Conservation (phyloP, 2,113 vertebrate genomes). For the Sander vitreus region DNA sequence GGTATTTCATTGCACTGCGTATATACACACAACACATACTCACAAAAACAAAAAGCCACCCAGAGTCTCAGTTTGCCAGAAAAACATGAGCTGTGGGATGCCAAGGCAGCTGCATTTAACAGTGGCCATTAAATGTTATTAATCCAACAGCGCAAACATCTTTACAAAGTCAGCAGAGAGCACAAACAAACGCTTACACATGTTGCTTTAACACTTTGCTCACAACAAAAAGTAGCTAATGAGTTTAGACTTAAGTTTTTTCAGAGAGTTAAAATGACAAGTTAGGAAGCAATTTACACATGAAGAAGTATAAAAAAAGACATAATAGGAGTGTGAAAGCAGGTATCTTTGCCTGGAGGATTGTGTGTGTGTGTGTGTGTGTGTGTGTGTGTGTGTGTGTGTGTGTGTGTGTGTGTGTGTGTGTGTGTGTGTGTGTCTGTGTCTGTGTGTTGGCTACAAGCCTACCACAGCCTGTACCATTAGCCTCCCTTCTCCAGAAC, state of each 20-base stretch:
- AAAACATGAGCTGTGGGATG: conserved; percentile 76
- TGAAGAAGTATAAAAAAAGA: conserved; percentile 20
- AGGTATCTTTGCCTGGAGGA: conserved; percentile 49
- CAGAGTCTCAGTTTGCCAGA: conserved; percentile 66
- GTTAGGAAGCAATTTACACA: conserved; percentile 53
- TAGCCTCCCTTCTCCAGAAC: conserved; percentile 79
- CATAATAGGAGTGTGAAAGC: conserved; percentile 28
- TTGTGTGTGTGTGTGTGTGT: conserved; percentile 39
- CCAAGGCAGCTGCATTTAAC: conserved; percentile 83
- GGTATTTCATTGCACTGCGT: conserved; percentile 17
- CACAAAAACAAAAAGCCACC: conserved; percentile 66
- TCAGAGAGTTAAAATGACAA: conserved; percentile 49
- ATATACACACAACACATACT: conserved; percentile 31
- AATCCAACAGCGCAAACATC: conserved; percentile 82
- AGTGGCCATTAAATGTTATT: conserved; percentile 83
- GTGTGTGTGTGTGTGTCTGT: conserved; percentile 41
- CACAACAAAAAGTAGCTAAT: conserved; percentile 65
- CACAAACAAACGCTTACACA: conserved; percentile 81
- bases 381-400: conserved; percentile 44
- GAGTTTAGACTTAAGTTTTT: conserved; percentile 39
- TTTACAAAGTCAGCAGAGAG: conserved; percentile 78
- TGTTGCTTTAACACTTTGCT: conserved; percentile 75
- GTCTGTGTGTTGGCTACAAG: conserved; percentile 64
- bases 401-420: conserved; percentile 45
- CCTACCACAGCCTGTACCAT: conserved; percentile 81